phyloP scores from a whole-genome alignment of 1,140 invertebrate species.

The Brachionus sp. region DNA sequence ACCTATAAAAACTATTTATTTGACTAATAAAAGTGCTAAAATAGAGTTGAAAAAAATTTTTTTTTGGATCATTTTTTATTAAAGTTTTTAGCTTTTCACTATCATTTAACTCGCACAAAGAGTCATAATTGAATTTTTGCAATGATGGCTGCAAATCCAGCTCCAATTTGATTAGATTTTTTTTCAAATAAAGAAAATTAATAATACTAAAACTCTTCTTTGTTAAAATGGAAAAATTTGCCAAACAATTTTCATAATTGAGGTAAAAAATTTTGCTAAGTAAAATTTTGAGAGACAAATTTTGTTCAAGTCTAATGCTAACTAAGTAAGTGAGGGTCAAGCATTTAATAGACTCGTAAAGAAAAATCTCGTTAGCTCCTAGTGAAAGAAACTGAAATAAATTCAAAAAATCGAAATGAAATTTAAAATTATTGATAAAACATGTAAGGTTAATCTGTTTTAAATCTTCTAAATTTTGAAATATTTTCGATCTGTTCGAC shows the following conservation, averaged over 20 bases:
- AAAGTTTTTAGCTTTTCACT: not conserved
- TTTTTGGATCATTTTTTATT: not conserved
- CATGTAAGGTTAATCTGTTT: constrained; percentile 34
- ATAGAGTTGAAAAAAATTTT: not conserved
- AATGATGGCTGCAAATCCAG: not conserved
- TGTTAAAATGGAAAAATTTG: constrained; percentile 3
- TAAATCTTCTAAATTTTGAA: not conserved
- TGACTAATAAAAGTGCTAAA: not conserved
- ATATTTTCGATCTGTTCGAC: not conserved
- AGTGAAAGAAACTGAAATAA: not conserved
- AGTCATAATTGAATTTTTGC: not conserved
- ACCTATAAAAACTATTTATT: not conserved
- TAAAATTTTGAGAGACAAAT: constrained; percentile 20
- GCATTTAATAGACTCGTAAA: not conserved
- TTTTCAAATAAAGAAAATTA: constrained; percentile 16
- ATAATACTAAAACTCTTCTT: not conserved
- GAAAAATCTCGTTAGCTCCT: not conserved
- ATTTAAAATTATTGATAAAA: constrained; percentile 23
- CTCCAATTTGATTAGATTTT: not conserved
- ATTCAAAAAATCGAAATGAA: constrained; percentile 11
- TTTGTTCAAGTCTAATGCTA: constrained; percentile 17
- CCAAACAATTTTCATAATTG: constrained; percentile 26
- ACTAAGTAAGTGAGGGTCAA: not conserved
- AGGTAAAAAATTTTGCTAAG: constrained; percentile 41
- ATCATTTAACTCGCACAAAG: not conserved